Percentiles rank a stretch among this genome's conserved stretches.
Evolutionary conservation across 2,797 vertebrate species (phyloP).

Genomic region (Eulemur rubriventer): DNA sequence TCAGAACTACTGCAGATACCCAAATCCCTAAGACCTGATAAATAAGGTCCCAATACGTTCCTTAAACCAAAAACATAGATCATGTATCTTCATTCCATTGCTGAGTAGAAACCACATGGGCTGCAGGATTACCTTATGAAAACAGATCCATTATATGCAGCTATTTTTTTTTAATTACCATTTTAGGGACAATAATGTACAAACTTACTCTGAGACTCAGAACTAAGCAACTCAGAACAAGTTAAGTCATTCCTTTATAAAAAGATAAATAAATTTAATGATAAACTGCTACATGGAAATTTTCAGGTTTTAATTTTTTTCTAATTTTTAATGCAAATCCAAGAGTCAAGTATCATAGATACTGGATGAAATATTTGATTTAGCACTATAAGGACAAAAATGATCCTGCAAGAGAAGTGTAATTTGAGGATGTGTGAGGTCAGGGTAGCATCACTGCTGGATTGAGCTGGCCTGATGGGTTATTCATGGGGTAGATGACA

Average conservation of each 20-base stretch:
- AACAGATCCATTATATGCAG: not conserved
- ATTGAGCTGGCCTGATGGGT: not conserved
- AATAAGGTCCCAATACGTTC: not conserved
- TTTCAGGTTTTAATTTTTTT: not conserved
- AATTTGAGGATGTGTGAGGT: not conserved
- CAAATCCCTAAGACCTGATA: not conserved
- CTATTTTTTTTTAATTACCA: not conserved
- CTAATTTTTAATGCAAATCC: not conserved
- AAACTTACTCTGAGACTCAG: not conserved
- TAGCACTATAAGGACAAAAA: not conserved
- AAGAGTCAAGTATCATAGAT: not conserved
- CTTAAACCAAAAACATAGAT: not conserved
- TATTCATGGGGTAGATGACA: not conserved
- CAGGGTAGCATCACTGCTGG: not conserved
- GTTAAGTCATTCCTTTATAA: not conserved
- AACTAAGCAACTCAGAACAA: not conserved
- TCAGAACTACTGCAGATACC: not conserved
- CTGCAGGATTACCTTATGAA: not conserved
- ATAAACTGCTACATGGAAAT: not conserved
- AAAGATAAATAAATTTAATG: not conserved
- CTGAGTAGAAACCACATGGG: not conserved
- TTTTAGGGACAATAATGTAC: not conserved
- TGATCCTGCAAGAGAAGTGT: not conserved
- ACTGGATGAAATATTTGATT: not conserved
- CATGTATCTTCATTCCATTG: not conserved